Evolutionary conservation across 2,888 invertebrate genomes (phyloP).

Genomic region (Stenotaenia linearis): DNA sequence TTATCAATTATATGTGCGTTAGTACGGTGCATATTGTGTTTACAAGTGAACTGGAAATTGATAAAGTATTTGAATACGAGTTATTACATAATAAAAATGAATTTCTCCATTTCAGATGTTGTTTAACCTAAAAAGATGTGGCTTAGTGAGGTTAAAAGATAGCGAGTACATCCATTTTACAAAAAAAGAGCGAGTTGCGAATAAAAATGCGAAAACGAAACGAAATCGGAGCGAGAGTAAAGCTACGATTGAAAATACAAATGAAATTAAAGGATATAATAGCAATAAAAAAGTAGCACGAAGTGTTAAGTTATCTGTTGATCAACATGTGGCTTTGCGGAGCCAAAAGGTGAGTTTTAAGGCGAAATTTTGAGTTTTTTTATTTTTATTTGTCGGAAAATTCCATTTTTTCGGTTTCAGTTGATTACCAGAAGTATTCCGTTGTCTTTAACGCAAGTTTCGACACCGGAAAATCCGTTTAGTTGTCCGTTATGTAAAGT

Average conservation of each 20-base stretch:
- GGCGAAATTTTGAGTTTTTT: too few species aligned
- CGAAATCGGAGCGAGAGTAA: neutral
- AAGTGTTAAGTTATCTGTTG: neutral
- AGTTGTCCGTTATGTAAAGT: neutral
- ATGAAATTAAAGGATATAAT: neutral
- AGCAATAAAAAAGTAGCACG: neutral
- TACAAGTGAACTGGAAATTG: too few species aligned
- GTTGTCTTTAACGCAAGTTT: neutral
- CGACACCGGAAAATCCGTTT: neutral
- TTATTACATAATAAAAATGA: neutral
- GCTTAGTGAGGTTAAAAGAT: neutral
- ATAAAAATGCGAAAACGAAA: neutral
- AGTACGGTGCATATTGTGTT: too few species aligned
- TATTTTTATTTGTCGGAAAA: neutral
- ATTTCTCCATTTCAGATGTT: neutral
- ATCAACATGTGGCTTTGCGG: neutral
- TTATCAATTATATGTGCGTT: too few species aligned
- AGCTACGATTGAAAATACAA: too few species aligned
- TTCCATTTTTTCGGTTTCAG: neutral
- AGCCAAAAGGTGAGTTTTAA: too few species aligned
- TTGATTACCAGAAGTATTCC: neutral
- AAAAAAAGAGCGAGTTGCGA: neutral
- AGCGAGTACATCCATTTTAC: neutral
- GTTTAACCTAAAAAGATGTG: neutral
- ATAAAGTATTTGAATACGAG: too few species aligned